phyloP scores from a whole-genome alignment of 2,888 invertebrate genomes.

The Scaptomyza polygonia region DNA sequence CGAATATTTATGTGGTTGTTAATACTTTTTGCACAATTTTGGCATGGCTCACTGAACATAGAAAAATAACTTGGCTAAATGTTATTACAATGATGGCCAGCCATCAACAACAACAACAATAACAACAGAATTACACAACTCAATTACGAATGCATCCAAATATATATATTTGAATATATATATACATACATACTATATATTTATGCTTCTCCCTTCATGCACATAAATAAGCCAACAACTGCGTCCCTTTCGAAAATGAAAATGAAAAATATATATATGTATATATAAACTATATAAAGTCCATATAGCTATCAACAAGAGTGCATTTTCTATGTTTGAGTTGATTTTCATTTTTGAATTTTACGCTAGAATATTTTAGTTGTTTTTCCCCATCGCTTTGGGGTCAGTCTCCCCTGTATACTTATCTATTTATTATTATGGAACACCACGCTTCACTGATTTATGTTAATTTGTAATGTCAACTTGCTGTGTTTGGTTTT shows the following conservation, averaged over 20 bases:
- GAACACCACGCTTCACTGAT: constrained; percentile 73
- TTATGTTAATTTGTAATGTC: constrained; percentile 77
- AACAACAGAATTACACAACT: constrained; percentile 54
- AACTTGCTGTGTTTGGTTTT: constrained; percentile 48
- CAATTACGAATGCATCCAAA: constrained; percentile 44
- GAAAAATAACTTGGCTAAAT: constrained; percentile 74
- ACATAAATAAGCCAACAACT: constrained; percentile 23
- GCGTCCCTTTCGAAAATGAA: constrained; percentile 2
- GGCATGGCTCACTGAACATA: constrained; percentile 68
- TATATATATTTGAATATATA: neutral
- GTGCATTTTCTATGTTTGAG: constrained; percentile 73
- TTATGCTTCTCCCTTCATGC: constrained; percentile 1
- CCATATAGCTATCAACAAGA: constrained; percentile 28
- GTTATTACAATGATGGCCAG: constrained; percentile 57
- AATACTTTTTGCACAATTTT: constrained; percentile 61
- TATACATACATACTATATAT: too few species aligned
- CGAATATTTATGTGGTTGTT: constrained; percentile 3
- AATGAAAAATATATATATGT: too few species aligned
- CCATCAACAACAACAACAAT: constrained; percentile 14
- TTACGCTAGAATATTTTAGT: constrained; percentile 26
- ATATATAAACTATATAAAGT: neutral
- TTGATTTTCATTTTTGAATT: constrained; percentile 54
- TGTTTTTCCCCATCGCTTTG: neutral
- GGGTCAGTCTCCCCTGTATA: constrained; percentile 39
- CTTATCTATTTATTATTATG: constrained; percentile 73